Base-by-base conservation (phyloP, 2,113 vertebrate genomes). In the Caranx ignobilis region DNA sequence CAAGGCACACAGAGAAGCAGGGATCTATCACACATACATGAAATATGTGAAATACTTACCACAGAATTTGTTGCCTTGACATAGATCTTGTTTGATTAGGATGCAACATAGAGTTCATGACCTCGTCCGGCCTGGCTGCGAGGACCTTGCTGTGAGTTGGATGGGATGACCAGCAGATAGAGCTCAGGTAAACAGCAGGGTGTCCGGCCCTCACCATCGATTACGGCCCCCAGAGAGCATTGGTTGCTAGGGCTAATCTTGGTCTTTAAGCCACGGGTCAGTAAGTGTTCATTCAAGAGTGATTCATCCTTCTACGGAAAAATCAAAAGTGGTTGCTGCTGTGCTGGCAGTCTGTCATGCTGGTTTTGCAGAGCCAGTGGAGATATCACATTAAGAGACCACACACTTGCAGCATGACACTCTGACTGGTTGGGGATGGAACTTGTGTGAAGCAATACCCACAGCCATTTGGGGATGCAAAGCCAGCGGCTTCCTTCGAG, bases 241-340 rank as follows among this genome's bases (percentile, higher is more conserved):
- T 5, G 26, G 80, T 83, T 88, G 70, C 89, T 39, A 74, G 16
- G 75, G 71, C 70, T 62, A 83, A 82, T 87, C 79, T 81, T 67
- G 80, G 81, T 67, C 73, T 84, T 82, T 57, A 75, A 87, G 74
- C 80, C 71, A 71, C 31, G 57, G 80, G 82, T 89, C 84, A 84
- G 78, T 84, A 86, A 90, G 81, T 90, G 84, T 87, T 77, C 75
- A 76, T 76, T 59, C 34, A 11, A 64, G 61, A 84, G 80, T 81
- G 88, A 91, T 70, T 90, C 82, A 83, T 81, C 64, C 54, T 47
- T 71, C 71, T 37, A 1, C 79, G 80, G 78, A 84, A 86, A 74
- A 88, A 88, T 89, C 77, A 71, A 83, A 83, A 88, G 79, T 37
- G 64, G 54, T 8, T 63, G 77, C 82, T 85, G 77, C 62, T 84